phyloP scores from a whole-genome alignment of 2,113 vertebrate genomes.

The Coryphaenoides rupestris region DNA sequence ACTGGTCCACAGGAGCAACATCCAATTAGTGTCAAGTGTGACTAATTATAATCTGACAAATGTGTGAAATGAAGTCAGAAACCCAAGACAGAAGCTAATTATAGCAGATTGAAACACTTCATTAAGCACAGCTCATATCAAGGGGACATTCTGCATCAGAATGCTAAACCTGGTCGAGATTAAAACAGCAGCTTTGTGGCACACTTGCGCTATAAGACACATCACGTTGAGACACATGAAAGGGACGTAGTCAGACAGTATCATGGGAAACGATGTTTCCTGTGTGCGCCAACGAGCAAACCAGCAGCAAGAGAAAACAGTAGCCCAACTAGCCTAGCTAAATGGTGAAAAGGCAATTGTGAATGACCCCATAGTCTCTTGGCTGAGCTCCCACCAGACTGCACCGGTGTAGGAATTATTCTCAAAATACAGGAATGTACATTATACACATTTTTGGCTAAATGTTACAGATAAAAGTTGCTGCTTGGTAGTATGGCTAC shows the following conservation, averaged over 20 bases:
- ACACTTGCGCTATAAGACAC: neutral
- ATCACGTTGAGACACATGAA: conserved; percentile 21
- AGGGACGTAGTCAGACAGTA: conserved; percentile 9
- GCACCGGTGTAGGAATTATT: no score
- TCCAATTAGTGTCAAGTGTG: conserved; percentile 73
- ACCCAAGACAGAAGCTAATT: conserved; percentile 68
- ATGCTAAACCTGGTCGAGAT: conserved; percentile 38
- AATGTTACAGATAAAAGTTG: no score
- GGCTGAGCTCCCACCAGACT: no score
- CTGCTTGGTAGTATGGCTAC: no score
- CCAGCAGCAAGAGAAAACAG: no score
- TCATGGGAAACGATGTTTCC: conserved; percentile 6
- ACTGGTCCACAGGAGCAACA: conserved; percentile 62
- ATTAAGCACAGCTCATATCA: conserved; percentile 61
- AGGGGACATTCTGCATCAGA: conserved; percentile 58
- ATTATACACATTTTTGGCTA: no score
- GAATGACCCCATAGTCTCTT: no score
- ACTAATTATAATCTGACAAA: conserved; percentile 75
- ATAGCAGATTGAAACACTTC: conserved; percentile 71
- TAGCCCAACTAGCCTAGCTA: no score
- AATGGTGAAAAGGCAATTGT: no score
- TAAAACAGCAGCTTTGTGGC: conserved; percentile 34
- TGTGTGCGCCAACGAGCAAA: no score
- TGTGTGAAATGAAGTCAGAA: conserved; percentile 73
- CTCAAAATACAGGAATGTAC: no score